Evolutionary conservation across 2,797 vertebrate genomes (phyloP).

Genomic region (Hypotaenidia philippensis): DNA sequence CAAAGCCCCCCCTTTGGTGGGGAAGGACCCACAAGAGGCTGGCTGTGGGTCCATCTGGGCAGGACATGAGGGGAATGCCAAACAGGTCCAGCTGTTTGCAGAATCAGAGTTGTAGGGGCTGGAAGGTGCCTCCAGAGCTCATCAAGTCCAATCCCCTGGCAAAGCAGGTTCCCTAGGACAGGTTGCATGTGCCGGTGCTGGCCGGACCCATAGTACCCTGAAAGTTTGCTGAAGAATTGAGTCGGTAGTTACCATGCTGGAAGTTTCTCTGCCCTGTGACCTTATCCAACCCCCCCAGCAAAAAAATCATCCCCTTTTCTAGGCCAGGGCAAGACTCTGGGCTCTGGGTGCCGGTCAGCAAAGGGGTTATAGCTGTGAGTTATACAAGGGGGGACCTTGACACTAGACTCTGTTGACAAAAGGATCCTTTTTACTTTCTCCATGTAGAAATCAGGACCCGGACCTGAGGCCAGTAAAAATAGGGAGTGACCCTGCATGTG

Average conservation of each 20-base stretch:
- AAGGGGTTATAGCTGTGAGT: not conserved
- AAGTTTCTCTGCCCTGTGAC: not conserved
- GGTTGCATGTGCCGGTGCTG: accelerated
- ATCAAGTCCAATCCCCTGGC: too few species aligned
- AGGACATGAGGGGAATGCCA: not conserved
- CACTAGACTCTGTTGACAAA: not conserved
- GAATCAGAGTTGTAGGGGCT: too few species aligned
- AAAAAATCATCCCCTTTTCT: not conserved
- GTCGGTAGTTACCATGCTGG: not conserved
- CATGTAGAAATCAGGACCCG: not conserved
- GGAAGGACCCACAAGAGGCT: not conserved
- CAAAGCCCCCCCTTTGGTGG: not conserved
- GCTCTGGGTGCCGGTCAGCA: not conserved
- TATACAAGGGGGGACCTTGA: not conserved
- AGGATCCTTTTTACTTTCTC: not conserved
- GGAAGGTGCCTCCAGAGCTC: too few species aligned
- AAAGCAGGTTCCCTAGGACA: too few species aligned
- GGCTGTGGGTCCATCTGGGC: not conserved
- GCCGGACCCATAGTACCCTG: not conserved
- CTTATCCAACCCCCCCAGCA: not conserved
- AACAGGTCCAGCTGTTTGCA: too few species aligned
- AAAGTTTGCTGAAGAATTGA: not conserved
- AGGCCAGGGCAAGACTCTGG: not conserved
- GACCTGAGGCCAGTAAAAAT: slow-evolving; percentile 3
- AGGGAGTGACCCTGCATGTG: not conserved